phyloP scores from a whole-genome alignment of 1,140 invertebrate genomes.

The Ceratina japonica region DNA sequence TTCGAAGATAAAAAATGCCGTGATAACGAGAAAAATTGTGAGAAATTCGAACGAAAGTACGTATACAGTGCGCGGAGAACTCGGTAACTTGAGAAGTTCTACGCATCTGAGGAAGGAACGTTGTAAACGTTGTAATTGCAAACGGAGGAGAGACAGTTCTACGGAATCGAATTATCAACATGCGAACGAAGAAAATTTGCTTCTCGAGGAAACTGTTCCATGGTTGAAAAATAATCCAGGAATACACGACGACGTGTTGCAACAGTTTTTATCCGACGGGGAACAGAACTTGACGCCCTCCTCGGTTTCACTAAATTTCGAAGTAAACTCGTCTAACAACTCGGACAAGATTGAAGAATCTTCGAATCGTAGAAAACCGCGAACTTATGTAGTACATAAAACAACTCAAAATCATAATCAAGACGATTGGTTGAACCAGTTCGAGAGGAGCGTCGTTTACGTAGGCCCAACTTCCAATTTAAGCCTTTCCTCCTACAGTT shows the following conservation, averaged over 20 bases:
- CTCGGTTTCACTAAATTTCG: constrained; percentile 23
- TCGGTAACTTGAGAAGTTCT: neutral
- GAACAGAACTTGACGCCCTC: neutral
- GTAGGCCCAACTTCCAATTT: neutral
- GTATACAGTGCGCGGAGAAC: neutral
- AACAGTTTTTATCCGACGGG: neutral
- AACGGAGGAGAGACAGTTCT: neutral
- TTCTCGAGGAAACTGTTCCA: neutral
- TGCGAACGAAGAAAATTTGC: neutral
- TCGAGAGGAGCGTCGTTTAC: neutral
- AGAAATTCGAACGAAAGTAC: constrained; percentile 12
- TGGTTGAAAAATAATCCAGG: neutral
- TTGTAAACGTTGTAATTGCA: neutral
- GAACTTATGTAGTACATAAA: constrained; percentile 39
- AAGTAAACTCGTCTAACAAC: constrained; percentile 14
- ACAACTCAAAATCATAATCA: neutral
- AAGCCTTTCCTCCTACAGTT: constrained; percentile 1
- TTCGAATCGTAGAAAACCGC: constrained; percentile 18
- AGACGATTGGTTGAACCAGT: neutral
- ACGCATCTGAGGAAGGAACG: neutral
- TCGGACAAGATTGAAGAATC: constrained; percentile 7
- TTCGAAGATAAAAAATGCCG: constrained; percentile 24
- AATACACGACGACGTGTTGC: neutral
- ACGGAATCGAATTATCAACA: neutral
- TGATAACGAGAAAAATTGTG: constrained; percentile 27